Evolutionary conservation across 2,113 vertebrate species (phyloP).

Genomic region (Hystrix cristata): DNA sequence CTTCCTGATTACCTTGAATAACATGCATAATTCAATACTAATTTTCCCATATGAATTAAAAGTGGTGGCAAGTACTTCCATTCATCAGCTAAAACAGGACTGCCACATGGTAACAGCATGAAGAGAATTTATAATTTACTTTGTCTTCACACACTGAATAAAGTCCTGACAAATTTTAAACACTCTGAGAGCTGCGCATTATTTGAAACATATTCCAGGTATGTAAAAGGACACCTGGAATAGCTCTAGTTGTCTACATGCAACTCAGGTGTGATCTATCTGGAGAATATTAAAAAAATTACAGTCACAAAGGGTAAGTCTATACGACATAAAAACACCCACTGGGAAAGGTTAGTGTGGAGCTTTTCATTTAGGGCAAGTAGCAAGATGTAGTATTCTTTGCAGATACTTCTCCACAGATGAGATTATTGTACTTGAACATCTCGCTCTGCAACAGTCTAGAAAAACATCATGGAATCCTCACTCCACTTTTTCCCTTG

Average conservation of each 20-base stretch:
- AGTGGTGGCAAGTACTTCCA: background rate
- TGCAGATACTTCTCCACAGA: background rate
- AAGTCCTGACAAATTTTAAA: constrained; percentile 29
- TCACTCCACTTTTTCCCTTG: background rate
- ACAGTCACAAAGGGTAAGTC: background rate
- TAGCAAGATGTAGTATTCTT: background rate
- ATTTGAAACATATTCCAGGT: constrained; percentile 37
- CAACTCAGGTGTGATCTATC: background rate
- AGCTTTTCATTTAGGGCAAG: background rate
- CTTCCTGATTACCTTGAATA: constrained; percentile 34
- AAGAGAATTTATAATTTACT: constrained; percentile 18
- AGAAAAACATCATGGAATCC: background rate
- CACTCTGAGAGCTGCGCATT: constrained; percentile 1
- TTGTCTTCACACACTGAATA: constrained; percentile 37
- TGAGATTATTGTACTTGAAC: background rate
- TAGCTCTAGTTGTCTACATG: background rate
- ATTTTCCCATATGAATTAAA: constrained; percentile 33
- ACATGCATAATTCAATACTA: constrained; percentile 39
- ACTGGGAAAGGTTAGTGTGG: background rate
- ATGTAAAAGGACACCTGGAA: background rate
- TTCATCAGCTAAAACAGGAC: constrained; percentile 36
- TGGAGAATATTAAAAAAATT: constrained; percentile 42
- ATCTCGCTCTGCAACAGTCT: background rate
- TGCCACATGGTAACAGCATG: background rate
- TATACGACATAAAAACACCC: constrained; percentile 6